phyloP scores from a whole-genome alignment of 1,140 invertebrate species.

The Bicyclus anynana region DNA sequence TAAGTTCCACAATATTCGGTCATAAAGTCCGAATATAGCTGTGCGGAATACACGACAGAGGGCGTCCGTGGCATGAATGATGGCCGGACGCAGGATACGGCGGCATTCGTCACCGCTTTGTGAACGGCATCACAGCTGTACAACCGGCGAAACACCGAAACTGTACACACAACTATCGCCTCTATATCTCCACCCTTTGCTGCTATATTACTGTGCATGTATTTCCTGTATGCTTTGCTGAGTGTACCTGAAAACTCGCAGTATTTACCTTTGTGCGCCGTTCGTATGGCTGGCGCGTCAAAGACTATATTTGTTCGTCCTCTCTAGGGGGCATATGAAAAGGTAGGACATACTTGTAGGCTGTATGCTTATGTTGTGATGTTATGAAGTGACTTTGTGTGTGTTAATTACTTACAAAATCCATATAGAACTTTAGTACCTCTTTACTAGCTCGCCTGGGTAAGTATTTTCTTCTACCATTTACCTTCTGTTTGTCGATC shows the following conservation, averaged over 20 bases:
- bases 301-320: slow-evolving; percentile 20
- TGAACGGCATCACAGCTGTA: slow-evolving; percentile 11
- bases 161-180: neutral
- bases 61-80: slow-evolving; percentile 33
- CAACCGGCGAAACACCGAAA: neutral
- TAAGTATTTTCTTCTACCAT: too few relatives aligned
- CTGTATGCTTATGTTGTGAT: neutral
- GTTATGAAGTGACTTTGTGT: neutral
- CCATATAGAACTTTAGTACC: too few relatives aligned
- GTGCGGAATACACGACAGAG: slow-evolving; percentile 21
- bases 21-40: slow-evolving; percentile 25
- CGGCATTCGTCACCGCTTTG: slow-evolving; percentile 44
- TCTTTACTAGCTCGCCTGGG: too few relatives aligned
- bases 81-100: slow-evolving; percentile 43
- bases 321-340: slow-evolving; percentile 15
- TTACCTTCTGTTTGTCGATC: too few relatives aligned
- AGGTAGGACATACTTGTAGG: neutral
- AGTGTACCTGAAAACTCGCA: slow-evolving; percentile 7
- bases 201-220: neutral
- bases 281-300: slow-evolving; percentile 12
- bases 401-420: neutral
- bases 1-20: slow-evolving; percentile 20
- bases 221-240: neutral
- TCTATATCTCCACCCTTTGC: neutral
- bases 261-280: slow-evolving; percentile 16